These are phyloP conservation scores for Drosophila takahashii DNA, from an alignment of 1,140 invertebrate genomes.

Conservation along the genomic window DNA sequence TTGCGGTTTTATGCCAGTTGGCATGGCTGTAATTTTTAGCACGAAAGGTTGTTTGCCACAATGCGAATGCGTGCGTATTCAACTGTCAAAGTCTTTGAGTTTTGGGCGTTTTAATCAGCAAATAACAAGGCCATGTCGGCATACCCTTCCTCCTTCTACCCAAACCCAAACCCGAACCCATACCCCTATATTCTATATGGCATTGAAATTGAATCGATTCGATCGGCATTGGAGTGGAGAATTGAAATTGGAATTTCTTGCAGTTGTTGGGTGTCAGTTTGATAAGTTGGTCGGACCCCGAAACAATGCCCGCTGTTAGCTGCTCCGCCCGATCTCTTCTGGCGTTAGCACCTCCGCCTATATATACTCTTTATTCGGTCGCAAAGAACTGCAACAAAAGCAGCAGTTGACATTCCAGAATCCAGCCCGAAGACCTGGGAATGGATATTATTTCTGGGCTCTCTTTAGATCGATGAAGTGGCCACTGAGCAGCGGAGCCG, in stretches of 20 bases:
- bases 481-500: not conserved
- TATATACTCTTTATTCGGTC: not conserved
- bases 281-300: conserved; percentile 57
- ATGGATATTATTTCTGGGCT: not conserved
- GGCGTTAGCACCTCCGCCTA: conserved; percentile 31
- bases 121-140: conserved; percentile 52
- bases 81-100: conserved; percentile 51
- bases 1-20: conserved; percentile 72
- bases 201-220: conserved; percentile 59
- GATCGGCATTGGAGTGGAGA: conserved; percentile 40
- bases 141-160: not conserved
- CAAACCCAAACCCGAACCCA: not conserved
- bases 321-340: conserved; percentile 5
- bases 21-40: conserved; percentile 67
- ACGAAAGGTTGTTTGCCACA: conserved; percentile 47
- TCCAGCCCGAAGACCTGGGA: not conserved
- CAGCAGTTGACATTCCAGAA: conserved; percentile 17
- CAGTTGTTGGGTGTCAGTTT: conserved; percentile 80
- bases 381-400: conserved; percentile 1
- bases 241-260: conserved; percentile 74
- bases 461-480: conserved; percentile 18
- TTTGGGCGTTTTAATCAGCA: conserved; percentile 70
- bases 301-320: conserved; percentile 37
- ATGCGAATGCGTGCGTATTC: conserved; percentile 49
- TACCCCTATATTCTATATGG: conserved; percentile 5